Percentiles rank a stretch among this genome's conserved stretches.
Evolutionary conservation across 92 coral and sea anemone genomes (phyloP).

Genomic region (Porites lobata): DNA sequence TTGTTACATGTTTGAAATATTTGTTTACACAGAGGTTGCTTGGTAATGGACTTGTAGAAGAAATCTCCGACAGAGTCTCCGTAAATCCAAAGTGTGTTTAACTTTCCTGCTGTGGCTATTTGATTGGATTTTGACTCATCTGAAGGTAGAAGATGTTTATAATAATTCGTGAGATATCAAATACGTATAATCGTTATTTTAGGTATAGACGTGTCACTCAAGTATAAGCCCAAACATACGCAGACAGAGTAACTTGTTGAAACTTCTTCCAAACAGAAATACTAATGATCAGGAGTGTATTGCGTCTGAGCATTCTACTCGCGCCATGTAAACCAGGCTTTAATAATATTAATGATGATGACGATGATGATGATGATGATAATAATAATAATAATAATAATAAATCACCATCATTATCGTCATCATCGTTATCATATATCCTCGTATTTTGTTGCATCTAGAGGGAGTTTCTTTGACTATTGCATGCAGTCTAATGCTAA

Average conservation of each 20-base stretch:
- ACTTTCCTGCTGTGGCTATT: not conserved
- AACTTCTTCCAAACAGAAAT: too few relatives aligned
- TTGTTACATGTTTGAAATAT: slow-evolving; percentile 70
- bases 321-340: too few relatives aligned
- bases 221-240: not conserved
- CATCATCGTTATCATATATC: too few relatives aligned
- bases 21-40: slow-evolving; percentile 74
- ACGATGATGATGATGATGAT: too few relatives aligned
- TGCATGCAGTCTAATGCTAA: too few relatives aligned
- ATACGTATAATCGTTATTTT: not conserved
- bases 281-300: too few relatives aligned
- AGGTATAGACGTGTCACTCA: not conserved
- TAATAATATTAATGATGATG: too few relatives aligned
- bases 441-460: too few relatives aligned
- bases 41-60: slow-evolving; percentile 78
- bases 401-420: too few relatives aligned
- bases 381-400: too few relatives aligned
- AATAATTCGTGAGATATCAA: not conserved
- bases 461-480: too few relatives aligned
- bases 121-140: not conserved
- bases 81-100: slow-evolving; percentile 80
- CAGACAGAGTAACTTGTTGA: not conserved
- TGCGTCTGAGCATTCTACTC: too few relatives aligned
- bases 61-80: slow-evolving; percentile 90
- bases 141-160: not conserved